A percentile compares a stretch with the other conserved stretches of the same genome.
phyloP scores from a whole-genome alignment of 2,888 invertebrate species.

The Melolontha melolontha region DNA sequence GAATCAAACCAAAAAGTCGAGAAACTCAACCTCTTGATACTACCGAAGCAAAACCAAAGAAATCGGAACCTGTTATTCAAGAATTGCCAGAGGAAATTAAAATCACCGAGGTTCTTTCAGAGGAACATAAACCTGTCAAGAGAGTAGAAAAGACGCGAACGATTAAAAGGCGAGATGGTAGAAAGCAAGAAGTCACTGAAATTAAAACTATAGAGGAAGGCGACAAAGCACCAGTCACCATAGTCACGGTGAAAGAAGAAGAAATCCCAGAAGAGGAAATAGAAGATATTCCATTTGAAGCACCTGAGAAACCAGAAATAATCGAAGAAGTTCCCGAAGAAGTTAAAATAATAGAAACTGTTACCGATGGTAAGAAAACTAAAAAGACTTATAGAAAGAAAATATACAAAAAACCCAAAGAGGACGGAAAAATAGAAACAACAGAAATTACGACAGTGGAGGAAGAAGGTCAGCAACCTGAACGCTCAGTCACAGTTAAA shows the following conservation, averaged over 20 bases:
- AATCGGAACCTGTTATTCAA: slow-evolving; percentile 44
- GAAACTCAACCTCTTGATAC: slow-evolving; percentile 46
- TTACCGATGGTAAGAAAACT: slow-evolving; percentile 54
- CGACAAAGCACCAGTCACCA: slow-evolving; percentile 58
- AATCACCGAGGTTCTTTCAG: slow-evolving; percentile 54
- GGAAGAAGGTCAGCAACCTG: slow-evolving; percentile 62
- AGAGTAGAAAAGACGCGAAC: slow-evolving; percentile 51
- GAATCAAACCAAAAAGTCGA: slow-evolving; percentile 55
- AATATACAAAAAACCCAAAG: slow-evolving; percentile 48
- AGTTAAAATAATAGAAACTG: slow-evolving; percentile 48
- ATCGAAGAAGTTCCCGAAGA: slow-evolving; percentile 54
- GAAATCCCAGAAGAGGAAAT: slow-evolving; percentile 63
- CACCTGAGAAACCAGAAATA: slow-evolving; percentile 44
- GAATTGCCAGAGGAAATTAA: slow-evolving; percentile 50
- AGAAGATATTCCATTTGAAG: slow-evolving; percentile 46
- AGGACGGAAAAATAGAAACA: slow-evolving; percentile 49
- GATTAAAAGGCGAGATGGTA: slow-evolving; percentile 48
- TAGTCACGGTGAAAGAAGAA: slow-evolving; percentile 56
- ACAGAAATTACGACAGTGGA: slow-evolving; percentile 55
- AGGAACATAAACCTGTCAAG: slow-evolving; percentile 58
- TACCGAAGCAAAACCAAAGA: slow-evolving; percentile 43
- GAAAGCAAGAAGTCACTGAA: slow-evolving; percentile 57
- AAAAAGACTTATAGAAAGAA: slow-evolving; percentile 53
- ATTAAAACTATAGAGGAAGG: slow-evolving; percentile 57
- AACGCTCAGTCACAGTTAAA: slow-evolving; percentile 55